Evolutionary conservation across 2,888 invertebrate genomes (phyloP), one percentile per base, ranked within the genome.

Genomic region (Lepidochrysops patricia): DNA sequence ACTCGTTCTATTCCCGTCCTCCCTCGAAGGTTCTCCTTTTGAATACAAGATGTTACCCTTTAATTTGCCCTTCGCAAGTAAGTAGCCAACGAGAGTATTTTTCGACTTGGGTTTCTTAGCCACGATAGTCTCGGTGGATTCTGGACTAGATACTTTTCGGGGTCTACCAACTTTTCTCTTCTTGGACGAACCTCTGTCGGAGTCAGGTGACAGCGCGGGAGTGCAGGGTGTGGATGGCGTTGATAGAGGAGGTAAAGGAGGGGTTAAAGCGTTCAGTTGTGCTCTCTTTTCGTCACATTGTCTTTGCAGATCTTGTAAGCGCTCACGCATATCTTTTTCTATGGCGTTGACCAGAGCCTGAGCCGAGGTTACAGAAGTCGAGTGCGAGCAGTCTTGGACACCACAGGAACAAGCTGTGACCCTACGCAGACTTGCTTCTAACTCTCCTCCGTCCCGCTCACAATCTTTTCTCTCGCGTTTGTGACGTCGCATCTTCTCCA

Each of bases 131-230:
- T 96, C 95, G 0, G 94, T 94, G 0, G 92, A 91, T 65, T 91
- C 91, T 3, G 89, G 90, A 61, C 90, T 91, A 60, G 92, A 91
- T 9, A 94, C 89, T 73, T 95, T 95, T 66, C 94, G 92, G 0
- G 96, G 96, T 66, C 95, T 89, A 0, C 95, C 95, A 0, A 95
- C 95, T 86, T 96, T 96, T 7, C 96, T 91, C 75, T 96, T 96
- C 70, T 95, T 94, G 0, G 93, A 93, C 0, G 92, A 91, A 1
- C 89, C 87, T 68, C 88, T 75, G 59, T 89, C 89, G 1, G 89
- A 87, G 64, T 85, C 80, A 0, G 90, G 90, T 1, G 90, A 89
- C 19, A 86, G 70, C 26, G 86, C 89, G 4, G 89, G 87, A 1
- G 87, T 82, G 4, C 83, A 79, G 2, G 89, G 85, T 1, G 90